Evolutionary conservation across 2,888 invertebrate species (phyloP), one percentile per base, ranked within the genome.

Genomic region (Andrena bicolor): DNA sequence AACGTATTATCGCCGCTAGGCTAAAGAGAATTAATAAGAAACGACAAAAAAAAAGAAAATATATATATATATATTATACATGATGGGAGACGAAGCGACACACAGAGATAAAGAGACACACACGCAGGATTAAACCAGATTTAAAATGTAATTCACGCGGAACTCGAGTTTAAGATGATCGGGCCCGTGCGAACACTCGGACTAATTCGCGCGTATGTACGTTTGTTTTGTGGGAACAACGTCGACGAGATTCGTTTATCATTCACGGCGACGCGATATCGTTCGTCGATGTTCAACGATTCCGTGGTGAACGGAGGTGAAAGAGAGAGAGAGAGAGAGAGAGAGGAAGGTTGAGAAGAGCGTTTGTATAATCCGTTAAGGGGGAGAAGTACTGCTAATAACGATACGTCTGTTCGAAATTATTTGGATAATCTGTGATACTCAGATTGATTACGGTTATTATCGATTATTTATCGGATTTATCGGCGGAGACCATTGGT

Each of bases 1-100:
- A 91, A 92, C 83, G 85, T 90, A 91, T 90, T 91, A 91, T 91
- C 86, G 91, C 89, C 90, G 89, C 87, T 92, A 92, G 91, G 89
- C 87, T 91, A 91, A 87, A 85, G 72, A 80, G 71, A 58, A 86
- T 81, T 76, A 79, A 72, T 73, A 72, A 84, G 84, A 84, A 78
- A 69, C 72, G 63, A 77, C 74, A 74, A 76, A 41, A 61, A 76
- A 71, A 66, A 71, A 72, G 68, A 79, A 66, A 83, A n/a, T n/a
- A n/a, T n/a, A n/a, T 77, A 80, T 72, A 77, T 75, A 81, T 78
- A 78, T 58, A 72, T 76, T 75, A 85, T 74, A 79, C 61, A 68
- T 53, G 80, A 58, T 72, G 66, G 56, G 61, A 58, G 35, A 53
- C 35, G 66, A 66, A 7, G 32, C 48, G 68, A 76, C 48, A 82